Evolutionary conservation across 2,888 invertebrate genomes (phyloP), one percentile per base, ranked within the genome.

Genomic region (Platynereis dumerilii): DNA sequence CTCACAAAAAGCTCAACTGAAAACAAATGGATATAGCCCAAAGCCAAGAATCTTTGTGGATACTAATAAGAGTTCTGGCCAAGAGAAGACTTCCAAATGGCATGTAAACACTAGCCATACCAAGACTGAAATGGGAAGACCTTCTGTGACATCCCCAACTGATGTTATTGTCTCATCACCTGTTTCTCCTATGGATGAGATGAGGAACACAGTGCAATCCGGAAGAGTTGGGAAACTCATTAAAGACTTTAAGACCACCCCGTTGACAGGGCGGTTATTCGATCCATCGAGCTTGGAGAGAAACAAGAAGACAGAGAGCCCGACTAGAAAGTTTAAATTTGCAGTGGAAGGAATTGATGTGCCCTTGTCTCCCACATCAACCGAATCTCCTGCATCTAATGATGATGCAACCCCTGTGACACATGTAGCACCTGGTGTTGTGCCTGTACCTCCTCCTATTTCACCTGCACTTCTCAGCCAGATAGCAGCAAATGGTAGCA

Each of bases 331-430:
- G 42, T 72, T 57, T 59, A 67, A 66, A 42, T 72, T 73, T 28
- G 29, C 68, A 17, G 67, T 73, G 15, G 72, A 72, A 58, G 73
- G 73, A n/a, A 73, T 72, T 17, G 73, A 73, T 55, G 56, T 68
- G 1, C 73, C 72, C 15, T 57, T n/a, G 20, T 28, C 39, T 2
- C 34, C 34, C 5, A 34, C 34, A 34, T 34, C 34, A 34, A 34
- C 5, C 12, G 34, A 34, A 34, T 34, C 34, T 34, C 34, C 34
- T 34, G 34, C 34, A 34, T 7, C 34, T 34, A 34, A 5, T 34
- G 34, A 5, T 34, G 34, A 5, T 34, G 34, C 34, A 7, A 34
- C 34, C 12, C 12, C 34, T 34, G 34, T 34, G 34, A 34, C 34
- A 34, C 12, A 5, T 7, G 34, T 34, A 34, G 7, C 34, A 34